Percentiles rank a stretch among this genome's conserved stretches.
These are phyloP conservation scores for Xylophagus ater DNA, from an alignment of 2,888 invertebrate genomes.

Conservation along the genomic window DNA sequence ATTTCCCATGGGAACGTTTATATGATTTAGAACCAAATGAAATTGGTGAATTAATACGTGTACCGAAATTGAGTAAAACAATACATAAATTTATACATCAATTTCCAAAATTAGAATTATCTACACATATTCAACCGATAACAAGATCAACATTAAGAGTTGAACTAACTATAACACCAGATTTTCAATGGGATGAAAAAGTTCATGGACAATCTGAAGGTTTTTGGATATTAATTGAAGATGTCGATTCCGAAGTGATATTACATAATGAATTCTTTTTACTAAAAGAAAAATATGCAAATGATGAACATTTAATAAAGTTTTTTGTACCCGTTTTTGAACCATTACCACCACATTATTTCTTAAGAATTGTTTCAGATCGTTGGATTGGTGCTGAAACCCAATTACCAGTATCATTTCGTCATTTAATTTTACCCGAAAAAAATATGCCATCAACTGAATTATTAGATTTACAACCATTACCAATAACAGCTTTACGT, in stretches of 20 bases:
- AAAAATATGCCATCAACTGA: slow-evolving; percentile 98
- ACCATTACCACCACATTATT: slow-evolving; percentile 96
- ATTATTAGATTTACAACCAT: slow-evolving; percentile 87
- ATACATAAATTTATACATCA: slow-evolving; percentile 83
- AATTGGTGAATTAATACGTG: slow-evolving; percentile 67
- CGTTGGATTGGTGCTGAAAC: slow-evolving; percentile 93
- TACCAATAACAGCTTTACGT: slow-evolving; percentile 85
- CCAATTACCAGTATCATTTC: slow-evolving; percentile 91
- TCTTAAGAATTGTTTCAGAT: slow-evolving; percentile 80
- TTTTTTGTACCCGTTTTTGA: slow-evolving; percentile 99
- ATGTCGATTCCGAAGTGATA: slow-evolving; percentile 79
- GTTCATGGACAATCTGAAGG: slow-evolving; percentile 69
- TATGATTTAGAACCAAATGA: slow-evolving; percentile 96
- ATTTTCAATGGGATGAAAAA: slow-evolving; percentile 99
- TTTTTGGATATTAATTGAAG: slow-evolving; percentile 81
- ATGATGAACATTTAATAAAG: slow-evolving; percentile 92
- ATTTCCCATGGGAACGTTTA: slow-evolving; percentile 84
- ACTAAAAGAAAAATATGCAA: slow-evolving; percentile 85
- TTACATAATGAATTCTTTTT: slow-evolving; percentile 93
- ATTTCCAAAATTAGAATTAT: slow-evolving; percentile 90
- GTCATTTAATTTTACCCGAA: slow-evolving; percentile 93
- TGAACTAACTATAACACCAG: slow-evolving; percentile 93
- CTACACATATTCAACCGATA: slow-evolving; percentile 96
- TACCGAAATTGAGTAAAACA: slow-evolving; percentile 57
- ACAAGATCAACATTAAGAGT: slow-evolving; percentile 87